phyloP scores from a whole-genome alignment of 2,888 invertebrate species.

The Heliconius hortense region DNA sequence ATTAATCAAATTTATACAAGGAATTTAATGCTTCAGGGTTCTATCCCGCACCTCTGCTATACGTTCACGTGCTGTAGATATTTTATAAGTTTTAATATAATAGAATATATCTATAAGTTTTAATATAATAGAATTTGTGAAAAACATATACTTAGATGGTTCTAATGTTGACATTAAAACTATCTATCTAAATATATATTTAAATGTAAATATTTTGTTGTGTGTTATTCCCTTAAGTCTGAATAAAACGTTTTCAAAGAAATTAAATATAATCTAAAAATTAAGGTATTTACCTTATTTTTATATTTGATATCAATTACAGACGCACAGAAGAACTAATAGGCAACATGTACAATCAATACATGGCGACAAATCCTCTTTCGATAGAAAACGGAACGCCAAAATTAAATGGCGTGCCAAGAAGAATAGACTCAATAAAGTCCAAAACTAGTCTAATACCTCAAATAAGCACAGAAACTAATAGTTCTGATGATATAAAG shows the following conservation, averaged over 20 bases:
- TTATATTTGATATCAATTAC: not conserved
- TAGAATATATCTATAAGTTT: no score
- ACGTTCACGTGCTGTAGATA: no score
- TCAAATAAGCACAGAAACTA: conserved; percentile 73
- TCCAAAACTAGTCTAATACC: conserved; percentile 55
- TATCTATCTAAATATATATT: not conserved
- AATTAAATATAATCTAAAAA: not conserved
- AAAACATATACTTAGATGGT: no score
- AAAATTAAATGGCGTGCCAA: conserved; percentile 57
- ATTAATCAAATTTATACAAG: no score
- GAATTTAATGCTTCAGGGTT: no score
- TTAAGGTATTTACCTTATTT: not conserved
- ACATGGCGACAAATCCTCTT: conserved; percentile 74
- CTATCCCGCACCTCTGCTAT: no score
- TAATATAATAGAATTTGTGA: no score
- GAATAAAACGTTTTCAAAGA: conserved; percentile 1
- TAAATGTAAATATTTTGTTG: not conserved
- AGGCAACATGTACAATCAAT: conserved; percentile 78
- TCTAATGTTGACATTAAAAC: no score
- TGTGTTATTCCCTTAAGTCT: not conserved
- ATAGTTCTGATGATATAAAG: conserved; percentile 69
- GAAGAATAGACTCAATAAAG: conserved; percentile 56
- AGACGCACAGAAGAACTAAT: conserved; percentile 84
- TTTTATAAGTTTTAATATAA: no score
- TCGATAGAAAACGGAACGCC: conserved; percentile 62